Evolutionary conservation across 64 coral and sea anemone species (phyloP).

Genomic region (Dendrophyllia cribrosa): DNA sequence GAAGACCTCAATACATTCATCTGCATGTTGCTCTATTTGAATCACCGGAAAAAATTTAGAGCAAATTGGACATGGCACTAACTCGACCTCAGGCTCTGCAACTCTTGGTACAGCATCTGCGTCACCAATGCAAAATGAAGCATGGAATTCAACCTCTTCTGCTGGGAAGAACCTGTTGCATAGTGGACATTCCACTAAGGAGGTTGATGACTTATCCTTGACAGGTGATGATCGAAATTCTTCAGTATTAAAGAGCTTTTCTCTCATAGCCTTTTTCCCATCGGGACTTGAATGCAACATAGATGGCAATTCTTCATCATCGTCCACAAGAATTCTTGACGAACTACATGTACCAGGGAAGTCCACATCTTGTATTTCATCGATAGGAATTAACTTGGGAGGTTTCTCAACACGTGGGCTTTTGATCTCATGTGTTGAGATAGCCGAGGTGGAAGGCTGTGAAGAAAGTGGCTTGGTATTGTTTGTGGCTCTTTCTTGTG

Average conservation of each 20-base stretch:
- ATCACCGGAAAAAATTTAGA: conserved; percentile 46
- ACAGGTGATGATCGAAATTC: background rate
- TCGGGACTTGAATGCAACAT: conserved; percentile 5
- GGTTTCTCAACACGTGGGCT: too few relatives aligned
- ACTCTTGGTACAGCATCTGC: background rate
- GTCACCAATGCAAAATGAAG: conserved; percentile 66
- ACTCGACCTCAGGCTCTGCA: background rate
- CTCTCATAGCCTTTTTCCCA: background rate
- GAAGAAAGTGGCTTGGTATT: background rate
- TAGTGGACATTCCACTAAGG: conserved; percentile 76
- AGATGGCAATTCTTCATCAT: conserved; percentile 20
- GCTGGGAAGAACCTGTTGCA: conserved; percentile 58
- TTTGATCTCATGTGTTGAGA: background rate
- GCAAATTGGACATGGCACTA: conserved; percentile 82
- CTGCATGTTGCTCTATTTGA: conserved; percentile 71
- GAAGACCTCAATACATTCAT: conserved; percentile 56
- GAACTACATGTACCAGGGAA: background rate
- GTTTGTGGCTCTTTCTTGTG: background rate
- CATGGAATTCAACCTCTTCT: conserved; percentile 60
- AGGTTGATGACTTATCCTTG: background rate
- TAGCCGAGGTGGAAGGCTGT: background rate
- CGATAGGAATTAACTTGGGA: background rate
- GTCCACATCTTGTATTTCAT: background rate
- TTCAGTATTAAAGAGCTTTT: background rate
- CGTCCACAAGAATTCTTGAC: background rate